Conservation (phyloP, 2,797 vertebrate species). For the Brachyalestes nurse region DNA sequence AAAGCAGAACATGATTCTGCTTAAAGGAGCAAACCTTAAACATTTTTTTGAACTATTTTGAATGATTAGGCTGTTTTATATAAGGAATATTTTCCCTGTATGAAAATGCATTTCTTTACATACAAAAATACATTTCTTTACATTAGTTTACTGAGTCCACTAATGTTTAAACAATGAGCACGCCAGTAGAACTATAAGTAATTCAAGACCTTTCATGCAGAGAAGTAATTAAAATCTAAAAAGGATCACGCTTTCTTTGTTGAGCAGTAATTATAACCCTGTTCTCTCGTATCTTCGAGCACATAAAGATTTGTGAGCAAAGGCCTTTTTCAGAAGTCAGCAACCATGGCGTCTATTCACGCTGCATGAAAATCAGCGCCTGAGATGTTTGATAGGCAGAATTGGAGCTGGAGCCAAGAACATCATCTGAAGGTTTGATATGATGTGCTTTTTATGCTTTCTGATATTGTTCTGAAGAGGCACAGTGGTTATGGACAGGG, state of each 20-base stretch:
- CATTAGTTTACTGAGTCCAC: no score
- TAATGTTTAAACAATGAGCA: not conserved
- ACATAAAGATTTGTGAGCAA: not conserved
- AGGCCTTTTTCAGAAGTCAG: not conserved
- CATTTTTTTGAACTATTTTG: not conserved
- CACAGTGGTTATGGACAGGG: conserved; percentile 12
- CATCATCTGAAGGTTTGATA: conserved; percentile 40
- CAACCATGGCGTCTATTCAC: not conserved
- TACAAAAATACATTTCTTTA: no score
- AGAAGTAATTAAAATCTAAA: conserved; percentile 21
- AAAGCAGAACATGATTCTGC: conserved; percentile 6
- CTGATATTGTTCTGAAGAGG: conserved; percentile 43
- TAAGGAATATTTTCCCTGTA: not conserved
- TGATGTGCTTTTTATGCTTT: conserved; percentile 50
- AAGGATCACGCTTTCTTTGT: not conserved
- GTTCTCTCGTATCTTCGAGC: conserved; percentile 1
- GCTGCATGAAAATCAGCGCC: not conserved
- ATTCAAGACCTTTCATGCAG: not conserved
- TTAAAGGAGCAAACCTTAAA: conserved; percentile 18
- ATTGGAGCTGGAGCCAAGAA: conserved; percentile 41
- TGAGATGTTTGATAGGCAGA: conserved; percentile 52
- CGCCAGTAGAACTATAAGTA: not conserved
- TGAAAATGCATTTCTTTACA: not conserved
- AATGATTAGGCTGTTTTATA: not conserved
- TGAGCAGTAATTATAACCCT: not conserved